A percentile compares a stretch with the other conserved stretches of the same genome.
Evolutionary conservation across 2,888 invertebrate species (phyloP).

Genomic region (Colostygia pectinataria): DNA sequence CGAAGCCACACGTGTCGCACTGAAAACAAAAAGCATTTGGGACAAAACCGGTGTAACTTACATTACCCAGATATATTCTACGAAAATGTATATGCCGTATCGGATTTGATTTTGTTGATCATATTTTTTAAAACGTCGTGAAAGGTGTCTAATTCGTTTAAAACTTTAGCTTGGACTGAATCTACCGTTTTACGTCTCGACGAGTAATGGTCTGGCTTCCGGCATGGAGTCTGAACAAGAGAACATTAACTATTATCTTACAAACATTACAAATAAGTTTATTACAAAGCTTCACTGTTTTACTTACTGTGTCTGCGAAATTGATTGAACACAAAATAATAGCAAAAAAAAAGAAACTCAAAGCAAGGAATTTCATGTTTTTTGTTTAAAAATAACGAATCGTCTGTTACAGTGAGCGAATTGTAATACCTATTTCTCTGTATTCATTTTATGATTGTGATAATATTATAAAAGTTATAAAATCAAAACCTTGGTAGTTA

Average conservation of each 20-base stretch:
- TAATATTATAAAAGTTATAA: slow-evolving; percentile 7
- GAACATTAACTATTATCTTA: slow-evolving; percentile 7
- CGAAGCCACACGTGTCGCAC: slow-evolving; percentile 55
- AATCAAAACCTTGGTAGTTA: no score
- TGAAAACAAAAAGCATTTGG: slow-evolving; percentile 48
- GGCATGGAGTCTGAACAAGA: slow-evolving; percentile 41
- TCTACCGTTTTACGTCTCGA: slow-evolving; percentile 37
- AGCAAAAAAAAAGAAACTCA: slow-evolving; percentile 6
- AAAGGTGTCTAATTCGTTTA: slow-evolving; percentile 33
- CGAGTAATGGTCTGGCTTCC: slow-evolving; percentile 34
- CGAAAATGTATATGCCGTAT: slow-evolving; percentile 17
- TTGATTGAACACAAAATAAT: slow-evolving; percentile 20
- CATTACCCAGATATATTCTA: slow-evolving; percentile 19
- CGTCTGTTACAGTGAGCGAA: background rate
- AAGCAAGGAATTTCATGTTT: slow-evolving; percentile 15
- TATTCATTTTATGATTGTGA: background rate
- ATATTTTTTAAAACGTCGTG: slow-evolving; percentile 37
- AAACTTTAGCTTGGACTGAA: slow-evolving; percentile 29
- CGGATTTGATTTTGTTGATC: slow-evolving; percentile 34
- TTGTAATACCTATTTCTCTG: slow-evolving; percentile 1
- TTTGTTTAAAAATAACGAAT: background rate
- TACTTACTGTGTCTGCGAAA: slow-evolving; percentile 22
- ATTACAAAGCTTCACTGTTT: background rate
- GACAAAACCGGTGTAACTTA: slow-evolving; percentile 7
- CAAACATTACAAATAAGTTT: background rate